Percentiles rank a stretch among this genome's conserved stretches.
These are phyloP conservation scores for Melinaea marsaeus DNA, from an alignment of 2,888 invertebrate species.

Conservation along the genomic window DNA sequence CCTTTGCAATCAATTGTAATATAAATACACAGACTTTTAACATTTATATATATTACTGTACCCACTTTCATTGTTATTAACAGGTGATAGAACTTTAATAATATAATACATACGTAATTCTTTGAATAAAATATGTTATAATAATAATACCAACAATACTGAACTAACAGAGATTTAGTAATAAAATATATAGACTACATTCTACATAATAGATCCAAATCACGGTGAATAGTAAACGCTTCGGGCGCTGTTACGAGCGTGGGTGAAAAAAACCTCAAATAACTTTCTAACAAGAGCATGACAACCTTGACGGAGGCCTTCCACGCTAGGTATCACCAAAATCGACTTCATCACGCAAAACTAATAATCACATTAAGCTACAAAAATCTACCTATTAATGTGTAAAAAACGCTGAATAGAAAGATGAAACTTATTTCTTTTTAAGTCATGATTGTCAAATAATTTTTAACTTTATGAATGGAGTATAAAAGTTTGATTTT, in stretches of 20 bases:
- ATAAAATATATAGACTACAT: slow-evolving; percentile 8
- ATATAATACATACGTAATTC: neutral
- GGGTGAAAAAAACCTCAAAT: slow-evolving; percentile 61
- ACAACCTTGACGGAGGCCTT: slow-evolving; percentile 50
- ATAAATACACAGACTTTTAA: neutral
- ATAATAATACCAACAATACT: neutral
- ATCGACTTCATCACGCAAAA: slow-evolving; percentile 70
- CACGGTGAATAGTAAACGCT: slow-evolving; percentile 64
- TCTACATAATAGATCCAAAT: slow-evolving; percentile 57
- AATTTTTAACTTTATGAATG: slow-evolving; percentile 35
- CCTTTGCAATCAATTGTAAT: neutral
- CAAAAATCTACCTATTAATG: slow-evolving; percentile 48
- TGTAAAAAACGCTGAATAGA: slow-evolving; percentile 52
- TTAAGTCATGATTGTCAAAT: slow-evolving; percentile 1
- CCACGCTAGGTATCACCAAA: slow-evolving; percentile 48
- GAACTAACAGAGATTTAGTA: neutral
- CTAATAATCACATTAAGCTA: slow-evolving; percentile 47
- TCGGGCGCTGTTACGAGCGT: slow-evolving; percentile 55
- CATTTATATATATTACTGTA: too few species aligned
- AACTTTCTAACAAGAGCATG: slow-evolving; percentile 56
- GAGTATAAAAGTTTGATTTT: neutral
- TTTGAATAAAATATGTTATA: too few species aligned
- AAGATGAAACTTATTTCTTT: slow-evolving; percentile 46
- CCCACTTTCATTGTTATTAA: too few species aligned
- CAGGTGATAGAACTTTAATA: too few species aligned